A percentile compares a stretch with the other conserved stretches of the same genome.
phyloP scores from a whole-genome alignment of 2,888 invertebrate genomes.

The Plemyria rubiginata region DNA sequence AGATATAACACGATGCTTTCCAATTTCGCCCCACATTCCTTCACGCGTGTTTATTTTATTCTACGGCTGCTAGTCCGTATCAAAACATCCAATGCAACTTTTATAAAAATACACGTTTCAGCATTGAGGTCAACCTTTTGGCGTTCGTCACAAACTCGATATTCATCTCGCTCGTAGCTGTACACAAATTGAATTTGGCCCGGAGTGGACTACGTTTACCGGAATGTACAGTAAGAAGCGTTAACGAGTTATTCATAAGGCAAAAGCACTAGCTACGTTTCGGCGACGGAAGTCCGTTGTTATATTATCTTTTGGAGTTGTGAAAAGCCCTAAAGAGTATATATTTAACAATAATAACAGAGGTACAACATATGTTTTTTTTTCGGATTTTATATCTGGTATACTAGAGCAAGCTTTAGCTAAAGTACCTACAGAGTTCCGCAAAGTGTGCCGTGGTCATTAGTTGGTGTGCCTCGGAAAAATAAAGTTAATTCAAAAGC shows the following conservation, averaged over 20 bases:
- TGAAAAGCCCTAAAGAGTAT: too few relatives aligned
- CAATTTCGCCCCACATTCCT: constrained; percentile 67
- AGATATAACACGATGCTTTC: constrained; percentile 56
- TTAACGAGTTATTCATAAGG: constrained; percentile 16
- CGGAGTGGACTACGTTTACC: constrained; percentile 32
- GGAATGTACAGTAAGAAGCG: constrained; percentile 31
- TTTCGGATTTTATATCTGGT: too few relatives aligned
- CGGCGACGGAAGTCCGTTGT: constrained; percentile 14
- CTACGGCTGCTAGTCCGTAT: constrained; percentile 48
- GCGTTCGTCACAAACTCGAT: constrained; percentile 51
- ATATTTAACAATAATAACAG: too few relatives aligned
- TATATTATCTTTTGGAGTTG: background rate
- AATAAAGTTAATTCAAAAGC: too few relatives aligned
- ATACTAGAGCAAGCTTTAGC: background rate
- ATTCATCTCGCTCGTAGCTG: constrained; percentile 38
- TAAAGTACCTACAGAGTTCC: too few relatives aligned
- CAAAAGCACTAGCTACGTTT: constrained; percentile 20
- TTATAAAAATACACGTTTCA: constrained; percentile 52
- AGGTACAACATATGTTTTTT: too few relatives aligned
- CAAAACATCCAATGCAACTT: constrained; percentile 56
- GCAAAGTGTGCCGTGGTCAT: constrained; percentile 3
- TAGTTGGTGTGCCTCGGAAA: too few relatives aligned
- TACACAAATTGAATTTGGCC: constrained; percentile 39
- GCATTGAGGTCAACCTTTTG: constrained; percentile 54
- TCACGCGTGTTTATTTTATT: constrained; percentile 68